Evolutionary conservation across 2,797 vertebrate species (phyloP).

Genomic region (Heterohyrax brucei): DNA sequence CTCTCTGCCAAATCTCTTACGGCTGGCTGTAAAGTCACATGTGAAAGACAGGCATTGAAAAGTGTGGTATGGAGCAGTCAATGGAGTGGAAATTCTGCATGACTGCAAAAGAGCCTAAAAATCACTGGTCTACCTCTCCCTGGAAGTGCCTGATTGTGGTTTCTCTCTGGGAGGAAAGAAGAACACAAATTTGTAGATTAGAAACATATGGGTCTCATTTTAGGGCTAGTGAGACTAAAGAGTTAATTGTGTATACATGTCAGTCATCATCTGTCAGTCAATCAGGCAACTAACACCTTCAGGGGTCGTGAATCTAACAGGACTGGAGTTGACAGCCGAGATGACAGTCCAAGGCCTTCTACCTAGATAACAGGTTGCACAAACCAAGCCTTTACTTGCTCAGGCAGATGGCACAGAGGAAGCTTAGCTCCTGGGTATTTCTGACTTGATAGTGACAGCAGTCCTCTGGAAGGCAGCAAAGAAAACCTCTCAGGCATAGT

Average conservation of each 20-base stretch:
- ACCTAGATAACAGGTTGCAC: constrained; percentile 82
- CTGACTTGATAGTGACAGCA: neutral
- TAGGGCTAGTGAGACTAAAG: constrained; percentile 78
- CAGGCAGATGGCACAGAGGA: constrained; percentile 79
- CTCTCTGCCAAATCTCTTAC: neutral
- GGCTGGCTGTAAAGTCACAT: neutral
- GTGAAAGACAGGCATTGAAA: neutral
- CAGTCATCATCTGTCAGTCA: constrained; percentile 88
- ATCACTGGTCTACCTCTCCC: neutral
- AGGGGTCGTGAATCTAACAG: constrained; percentile 87
- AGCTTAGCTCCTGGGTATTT: neutral
- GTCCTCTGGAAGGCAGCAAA: constrained; percentile 3
- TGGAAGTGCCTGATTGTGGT: constrained; percentile 15
- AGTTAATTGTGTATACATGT: constrained; percentile 84
- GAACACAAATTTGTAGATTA: constrained; percentile 55
- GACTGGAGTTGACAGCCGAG: constrained; percentile 83
- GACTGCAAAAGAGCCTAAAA: constrained; percentile 59
- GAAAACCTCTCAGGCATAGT: neutral
- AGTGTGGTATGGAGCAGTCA: neutral
- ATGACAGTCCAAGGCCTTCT: constrained; percentile 83
- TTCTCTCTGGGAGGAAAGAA: constrained; percentile 54
- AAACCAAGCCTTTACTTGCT: constrained; percentile 80
- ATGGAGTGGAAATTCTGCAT: neutral
- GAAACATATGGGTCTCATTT: constrained; percentile 77
- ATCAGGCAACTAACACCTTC: constrained; percentile 88